These are phyloP conservation scores for Passerculus sandwichensis DNA, from an alignment of 2,797 vertebrate species.

Conservation along the genomic window DNA sequence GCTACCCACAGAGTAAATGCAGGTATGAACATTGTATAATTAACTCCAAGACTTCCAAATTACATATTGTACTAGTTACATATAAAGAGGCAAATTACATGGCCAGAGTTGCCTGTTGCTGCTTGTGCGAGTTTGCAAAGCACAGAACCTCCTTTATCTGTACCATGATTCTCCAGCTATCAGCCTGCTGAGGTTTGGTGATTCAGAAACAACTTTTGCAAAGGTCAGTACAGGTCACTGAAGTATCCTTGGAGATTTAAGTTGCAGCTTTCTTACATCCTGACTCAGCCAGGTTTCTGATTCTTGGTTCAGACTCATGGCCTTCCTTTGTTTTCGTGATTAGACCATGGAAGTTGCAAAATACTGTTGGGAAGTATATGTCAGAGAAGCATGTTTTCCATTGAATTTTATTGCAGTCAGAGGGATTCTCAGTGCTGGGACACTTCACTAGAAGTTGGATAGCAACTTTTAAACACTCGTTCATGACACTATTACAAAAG, in stretches of 20 bases:
- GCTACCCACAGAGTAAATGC: background rate
- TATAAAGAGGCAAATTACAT: background rate
- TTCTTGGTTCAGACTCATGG: background rate
- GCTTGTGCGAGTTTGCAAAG: background rate
- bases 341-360: background rate
- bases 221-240: background rate
- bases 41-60: conserved; percentile 3
- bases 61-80: background rate
- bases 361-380: background rate
- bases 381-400: background rate
- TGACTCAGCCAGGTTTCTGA: conserved; percentile 22
- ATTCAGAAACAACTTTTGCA: conserved; percentile 16
- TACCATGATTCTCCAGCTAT: background rate
- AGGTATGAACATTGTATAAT: background rate
- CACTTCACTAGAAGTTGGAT: background rate
- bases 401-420: background rate
- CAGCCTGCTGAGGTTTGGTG: background rate
- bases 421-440: background rate
- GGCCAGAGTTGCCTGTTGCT: background rate
- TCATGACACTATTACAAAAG: background rate
- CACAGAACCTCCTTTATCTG: background rate
- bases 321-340: conserved; percentile 18
- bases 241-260: conserved; percentile 1
- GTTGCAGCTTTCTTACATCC: background rate
- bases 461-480: background rate